phyloP scores from a whole-genome alignment of 2,113 vertebrate species.

The Phalacrocorax brasilianus region DNA sequence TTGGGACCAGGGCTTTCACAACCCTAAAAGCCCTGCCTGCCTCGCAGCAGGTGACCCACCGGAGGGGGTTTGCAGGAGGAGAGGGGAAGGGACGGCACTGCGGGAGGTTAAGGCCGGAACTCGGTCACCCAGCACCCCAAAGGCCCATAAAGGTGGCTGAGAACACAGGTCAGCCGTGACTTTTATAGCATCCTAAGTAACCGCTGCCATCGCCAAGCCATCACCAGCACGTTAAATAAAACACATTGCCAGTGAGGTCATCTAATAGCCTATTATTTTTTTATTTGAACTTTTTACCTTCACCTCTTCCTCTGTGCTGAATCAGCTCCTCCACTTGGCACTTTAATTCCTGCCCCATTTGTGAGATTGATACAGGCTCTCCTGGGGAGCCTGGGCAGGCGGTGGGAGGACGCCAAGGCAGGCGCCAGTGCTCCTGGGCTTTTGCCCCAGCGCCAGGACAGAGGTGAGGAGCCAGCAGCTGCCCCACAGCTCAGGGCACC shows the following conservation, averaged over 20 bases:
- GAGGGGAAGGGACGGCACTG: not conserved
- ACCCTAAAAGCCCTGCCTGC: not conserved
- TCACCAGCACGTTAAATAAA: not conserved
- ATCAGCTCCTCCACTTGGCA: conserved; percentile 17
- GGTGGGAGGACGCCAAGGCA: accelerated
- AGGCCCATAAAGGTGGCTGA: not conserved
- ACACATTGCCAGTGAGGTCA: conserved; percentile 57
- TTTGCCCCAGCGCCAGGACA: accelerated
- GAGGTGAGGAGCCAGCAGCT: not conserved
- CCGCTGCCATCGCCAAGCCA: not conserved
- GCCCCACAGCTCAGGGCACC: not conserved
- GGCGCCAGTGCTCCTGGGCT: no score
- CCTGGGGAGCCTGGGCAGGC: accelerated
- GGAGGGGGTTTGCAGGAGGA: accelerated
- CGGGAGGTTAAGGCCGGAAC: accelerated
- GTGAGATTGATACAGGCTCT: not conserved
- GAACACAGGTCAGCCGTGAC: not conserved
- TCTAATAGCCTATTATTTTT: conserved; percentile 36
- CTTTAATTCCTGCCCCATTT: conserved; percentile 11
- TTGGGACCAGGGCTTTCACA: not conserved
- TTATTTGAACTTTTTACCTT: conserved; percentile 66
- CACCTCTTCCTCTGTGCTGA: conserved; percentile 53
- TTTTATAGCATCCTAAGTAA: not conserved
- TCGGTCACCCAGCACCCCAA: not conserved
- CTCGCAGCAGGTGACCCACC: not conserved